Conservation (phyloP, 1,140 invertebrate genomes). For the Oryctes rhinoceros region DNA sequence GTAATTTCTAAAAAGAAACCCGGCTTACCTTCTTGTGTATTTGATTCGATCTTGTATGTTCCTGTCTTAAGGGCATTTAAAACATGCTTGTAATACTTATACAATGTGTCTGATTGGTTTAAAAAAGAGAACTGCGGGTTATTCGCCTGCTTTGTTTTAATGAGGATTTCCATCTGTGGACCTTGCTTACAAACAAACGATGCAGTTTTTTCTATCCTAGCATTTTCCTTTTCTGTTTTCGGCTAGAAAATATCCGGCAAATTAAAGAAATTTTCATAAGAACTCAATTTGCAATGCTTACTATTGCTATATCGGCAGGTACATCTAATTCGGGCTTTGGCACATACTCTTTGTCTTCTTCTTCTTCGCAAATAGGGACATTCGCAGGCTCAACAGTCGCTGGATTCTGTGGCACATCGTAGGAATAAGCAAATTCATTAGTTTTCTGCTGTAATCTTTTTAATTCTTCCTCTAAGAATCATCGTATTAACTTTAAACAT, state of each 20-base stretch:
- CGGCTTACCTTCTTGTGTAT: conserved; percentile 33
- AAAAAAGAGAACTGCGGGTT: conserved; percentile 96
- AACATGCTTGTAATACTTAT: conserved; percentile 91
- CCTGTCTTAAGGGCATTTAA: conserved; percentile 83
- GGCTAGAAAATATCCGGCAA: conserved; percentile 72
- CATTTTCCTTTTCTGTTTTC: conserved; percentile 88
- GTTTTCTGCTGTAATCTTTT: conserved; percentile 82
- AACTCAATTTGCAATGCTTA: conserved; percentile 62
- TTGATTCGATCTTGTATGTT: conserved; percentile 67
- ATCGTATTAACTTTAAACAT: background rate
- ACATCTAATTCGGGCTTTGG: conserved; percentile 75
- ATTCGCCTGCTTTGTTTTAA: conserved; percentile 95
- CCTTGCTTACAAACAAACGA: conserved; percentile 93
- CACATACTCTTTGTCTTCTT: conserved; percentile 78
- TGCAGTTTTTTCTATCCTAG: conserved; percentile 97
- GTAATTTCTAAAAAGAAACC: background rate
- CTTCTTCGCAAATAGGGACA: conserved; percentile 62
- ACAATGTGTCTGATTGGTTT: conserved; percentile 82
- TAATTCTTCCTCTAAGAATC: conserved; percentile 83
- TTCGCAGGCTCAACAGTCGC: conserved; percentile 49
- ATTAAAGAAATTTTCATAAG: background rate
- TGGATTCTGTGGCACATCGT: conserved; percentile 68
- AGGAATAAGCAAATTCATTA: conserved; percentile 71
- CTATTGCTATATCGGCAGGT: conserved; percentile 76
- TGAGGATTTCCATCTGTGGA: conserved; percentile 96